A percentile compares a stretch with the other conserved stretches of the same genome.
These are phyloP conservation scores for Sciurus niger DNA, from an alignment of 2,113 vertebrate species.

Conservation along the genomic window DNA sequence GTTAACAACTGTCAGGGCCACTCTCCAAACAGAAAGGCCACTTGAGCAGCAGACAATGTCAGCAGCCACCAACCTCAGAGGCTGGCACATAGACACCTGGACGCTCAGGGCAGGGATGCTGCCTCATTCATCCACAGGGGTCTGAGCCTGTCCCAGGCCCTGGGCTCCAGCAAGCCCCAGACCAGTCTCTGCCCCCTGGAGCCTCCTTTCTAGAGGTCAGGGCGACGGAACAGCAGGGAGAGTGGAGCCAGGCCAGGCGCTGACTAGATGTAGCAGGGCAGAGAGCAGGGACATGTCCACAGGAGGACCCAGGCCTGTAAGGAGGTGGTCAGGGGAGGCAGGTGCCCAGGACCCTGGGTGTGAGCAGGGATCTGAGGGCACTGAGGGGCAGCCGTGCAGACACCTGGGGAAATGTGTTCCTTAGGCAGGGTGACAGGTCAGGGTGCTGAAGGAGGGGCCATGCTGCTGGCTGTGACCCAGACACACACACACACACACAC, in stretches of 20 bases:
- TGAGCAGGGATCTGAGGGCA: neutral
- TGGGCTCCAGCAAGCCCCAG: neutral
- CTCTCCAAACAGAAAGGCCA: neutral
- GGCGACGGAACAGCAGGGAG: neutral
- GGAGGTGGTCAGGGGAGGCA: neutral
- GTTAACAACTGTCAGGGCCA: neutral
- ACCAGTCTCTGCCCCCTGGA: neutral
- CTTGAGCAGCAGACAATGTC: rapidly evolving
- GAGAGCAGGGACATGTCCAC: neutral
- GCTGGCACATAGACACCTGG: rapidly evolving
- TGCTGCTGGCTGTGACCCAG: neutral
- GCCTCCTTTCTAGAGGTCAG: rapidly evolving
- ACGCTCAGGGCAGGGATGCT: no score
- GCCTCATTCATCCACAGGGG: neutral
- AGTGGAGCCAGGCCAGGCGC: no score
- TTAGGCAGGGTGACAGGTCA: neutral
- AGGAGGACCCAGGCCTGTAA: neutral
- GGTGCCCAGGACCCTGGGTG: neutral
- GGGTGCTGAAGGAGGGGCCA: neutral
- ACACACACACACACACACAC: neutral
- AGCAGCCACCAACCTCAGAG: neutral
- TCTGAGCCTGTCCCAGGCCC: neutral
- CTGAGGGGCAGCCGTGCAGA: rapidly evolving
- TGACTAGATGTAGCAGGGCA: neutral
- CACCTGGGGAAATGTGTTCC: rapidly evolving